Conservation (phyloP, 2,113 vertebrate genomes). For the Lophius piscatorius region DNA sequence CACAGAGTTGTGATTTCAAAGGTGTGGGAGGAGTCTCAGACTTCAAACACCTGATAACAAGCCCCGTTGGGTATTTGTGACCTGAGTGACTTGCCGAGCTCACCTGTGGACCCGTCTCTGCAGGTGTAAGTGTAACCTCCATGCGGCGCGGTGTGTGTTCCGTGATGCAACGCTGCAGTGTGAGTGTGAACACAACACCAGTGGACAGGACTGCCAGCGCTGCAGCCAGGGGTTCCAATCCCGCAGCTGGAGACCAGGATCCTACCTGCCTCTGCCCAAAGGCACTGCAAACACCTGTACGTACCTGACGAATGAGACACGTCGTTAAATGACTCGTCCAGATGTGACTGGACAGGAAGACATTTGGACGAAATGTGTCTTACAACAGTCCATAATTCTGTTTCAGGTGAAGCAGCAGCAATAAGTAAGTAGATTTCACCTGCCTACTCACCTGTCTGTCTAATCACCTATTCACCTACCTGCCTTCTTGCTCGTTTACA, state of each 20-base stretch:
- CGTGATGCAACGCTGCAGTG: conserved; percentile 87
- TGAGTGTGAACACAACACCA: conserved; percentile 93
- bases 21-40: too few species aligned
- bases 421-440: conserved; percentile 52
- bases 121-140: conserved; percentile 96
- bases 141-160: conserved; percentile 86
- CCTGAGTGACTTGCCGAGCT: too few species aligned
- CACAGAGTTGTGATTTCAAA: too few species aligned
- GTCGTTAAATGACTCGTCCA: conserved; percentile 79
- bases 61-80: too few species aligned
- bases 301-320: conserved; percentile 47
- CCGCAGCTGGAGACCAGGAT: conserved; percentile 89
- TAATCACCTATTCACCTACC: neutral
- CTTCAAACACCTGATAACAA: too few species aligned
- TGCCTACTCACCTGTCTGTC: conserved; percentile 1
- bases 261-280: conserved; percentile 88
- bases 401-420: conserved; percentile 61
- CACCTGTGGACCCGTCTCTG: neutral
- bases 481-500: neutral
- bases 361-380: too few species aligned
- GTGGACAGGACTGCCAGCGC: conserved; percentile 90
- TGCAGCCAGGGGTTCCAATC: conserved; percentile 87
- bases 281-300: conserved; percentile 92
- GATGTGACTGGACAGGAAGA: neutral
- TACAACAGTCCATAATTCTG: too few species aligned